phyloP scores from a whole-genome alignment of 2,888 invertebrate species.

The Drosophila birchii region DNA sequence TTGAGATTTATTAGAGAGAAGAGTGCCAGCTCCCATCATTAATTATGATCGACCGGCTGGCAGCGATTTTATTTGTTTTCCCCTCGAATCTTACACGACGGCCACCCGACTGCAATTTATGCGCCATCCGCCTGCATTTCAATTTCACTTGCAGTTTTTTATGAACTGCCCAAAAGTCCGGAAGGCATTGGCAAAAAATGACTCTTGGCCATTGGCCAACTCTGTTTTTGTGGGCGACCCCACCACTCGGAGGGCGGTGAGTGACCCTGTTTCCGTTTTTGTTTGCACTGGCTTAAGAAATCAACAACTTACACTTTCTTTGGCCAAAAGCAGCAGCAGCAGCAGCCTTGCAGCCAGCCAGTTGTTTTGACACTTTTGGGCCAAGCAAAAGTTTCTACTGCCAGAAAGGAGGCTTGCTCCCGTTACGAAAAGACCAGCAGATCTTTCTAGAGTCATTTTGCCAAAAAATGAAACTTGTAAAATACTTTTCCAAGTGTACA shows the following conservation, averaged over 20 bases:
- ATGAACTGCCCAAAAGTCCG: slow-evolving; percentile 43
- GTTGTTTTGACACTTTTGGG: slow-evolving; percentile 76
- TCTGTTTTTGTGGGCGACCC: slow-evolving; percentile 16
- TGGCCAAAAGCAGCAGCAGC: slow-evolving; percentile 1
- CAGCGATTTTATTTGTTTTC: slow-evolving; percentile 43
- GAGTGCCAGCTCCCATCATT: slow-evolving; percentile 55
- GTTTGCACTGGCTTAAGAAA: slow-evolving; percentile 44
- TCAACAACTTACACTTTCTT: slow-evolving; percentile 71
- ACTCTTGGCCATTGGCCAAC: slow-evolving; percentile 43
- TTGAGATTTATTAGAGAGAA: slow-evolving; percentile 71
- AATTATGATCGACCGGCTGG: slow-evolving; percentile 66
- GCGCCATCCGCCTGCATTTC: slow-evolving; percentile 66
- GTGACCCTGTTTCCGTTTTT: slow-evolving; percentile 11
- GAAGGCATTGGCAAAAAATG: slow-evolving; percentile 25
- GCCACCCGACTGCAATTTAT: slow-evolving; percentile 52
- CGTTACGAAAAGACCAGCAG: slow-evolving; percentile 1
- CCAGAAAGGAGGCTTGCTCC: slow-evolving; percentile 39
- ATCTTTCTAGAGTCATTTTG: not conserved
- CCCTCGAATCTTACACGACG: not conserved
- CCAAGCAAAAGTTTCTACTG: slow-evolving; percentile 52
- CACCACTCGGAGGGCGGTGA: not conserved
- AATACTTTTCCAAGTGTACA: not conserved
- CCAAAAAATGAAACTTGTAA: not conserved
- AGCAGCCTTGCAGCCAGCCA: slow-evolving; percentile 46
- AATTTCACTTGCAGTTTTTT: slow-evolving; percentile 62